Percentiles rank a stretch among this genome's conserved stretches.
Conservation (phyloP, 2,888 invertebrate species). For the Ctena decussata region DNA sequence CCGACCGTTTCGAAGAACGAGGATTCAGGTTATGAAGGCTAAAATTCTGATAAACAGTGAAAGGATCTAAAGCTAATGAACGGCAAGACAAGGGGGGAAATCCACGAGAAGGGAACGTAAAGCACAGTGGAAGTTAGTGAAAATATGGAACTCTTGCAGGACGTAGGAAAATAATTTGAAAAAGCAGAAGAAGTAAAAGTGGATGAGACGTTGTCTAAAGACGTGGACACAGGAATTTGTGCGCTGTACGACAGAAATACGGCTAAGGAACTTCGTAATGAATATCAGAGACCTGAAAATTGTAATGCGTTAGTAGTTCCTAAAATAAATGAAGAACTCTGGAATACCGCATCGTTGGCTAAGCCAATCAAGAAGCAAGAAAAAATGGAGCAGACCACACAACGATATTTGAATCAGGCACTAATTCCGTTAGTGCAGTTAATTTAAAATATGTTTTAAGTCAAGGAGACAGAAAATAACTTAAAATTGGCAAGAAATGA, state of each 20-base stretch:
- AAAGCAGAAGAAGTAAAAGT: not conserved
- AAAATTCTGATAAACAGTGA: not conserved
- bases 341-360: not conserved
- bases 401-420: not conserved
- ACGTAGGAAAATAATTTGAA: not conserved
- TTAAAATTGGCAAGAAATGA: conserved; percentile 11
- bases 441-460: not conserved
- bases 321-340: conserved; percentile 20
- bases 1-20: not conserved
- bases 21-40: not conserved
- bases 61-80: no score
- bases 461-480: not conserved
- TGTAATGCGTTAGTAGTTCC: not conserved
- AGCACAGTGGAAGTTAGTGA: not conserved
- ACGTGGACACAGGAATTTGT: not conserved
- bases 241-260: not conserved
- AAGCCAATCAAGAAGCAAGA: not conserved
- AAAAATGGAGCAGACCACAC: not conserved
- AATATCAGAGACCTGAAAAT: not conserved
- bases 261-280: not conserved
- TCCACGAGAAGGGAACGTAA: not conserved
- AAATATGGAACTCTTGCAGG: not conserved
- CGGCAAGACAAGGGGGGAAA: no score
- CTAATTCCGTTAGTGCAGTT: conserved; percentile 12
- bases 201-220: not conserved